phyloP scores from a whole-genome alignment of 2,888 invertebrate genomes.

The Tachina fera region DNA sequence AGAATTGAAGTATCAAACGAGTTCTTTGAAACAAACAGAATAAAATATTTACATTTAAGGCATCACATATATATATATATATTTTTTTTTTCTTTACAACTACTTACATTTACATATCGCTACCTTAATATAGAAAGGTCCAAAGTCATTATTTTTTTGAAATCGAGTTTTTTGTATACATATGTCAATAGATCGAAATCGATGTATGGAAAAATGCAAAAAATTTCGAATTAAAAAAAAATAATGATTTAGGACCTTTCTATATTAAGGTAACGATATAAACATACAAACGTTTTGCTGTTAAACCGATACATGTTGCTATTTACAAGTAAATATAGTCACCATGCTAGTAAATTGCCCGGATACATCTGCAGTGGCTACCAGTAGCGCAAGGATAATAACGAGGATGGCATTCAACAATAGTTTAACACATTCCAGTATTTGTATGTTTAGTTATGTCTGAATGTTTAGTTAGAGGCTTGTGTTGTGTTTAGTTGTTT shows the following conservation, averaged over 20 bases:
- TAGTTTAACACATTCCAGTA: not conserved
- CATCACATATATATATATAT: not conserved
- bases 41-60: not conserved
- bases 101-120: not conserved
- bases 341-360: not conserved
- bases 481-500: not conserved
- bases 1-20: not conserved
- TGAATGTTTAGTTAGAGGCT: not conserved
- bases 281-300: not conserved
- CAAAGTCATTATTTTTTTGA: too few species aligned
- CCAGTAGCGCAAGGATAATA: not conserved
- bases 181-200: too few species aligned
- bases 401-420: not conserved
- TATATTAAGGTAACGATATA: too few species aligned
- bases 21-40: not conserved
- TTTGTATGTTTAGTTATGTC: not conserved
- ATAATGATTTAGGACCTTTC: too few species aligned
- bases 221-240: too few species aligned
- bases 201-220: too few species aligned
- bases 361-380: not conserved
- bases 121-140: too few species aligned
- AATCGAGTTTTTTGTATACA: too few species aligned
- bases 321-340: conserved; percentile 34
- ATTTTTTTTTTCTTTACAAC: not conserved
- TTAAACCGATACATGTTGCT: not conserved